These are phyloP conservation scores for Eurosta solidaginis DNA, from an alignment of 1,140 invertebrate species.

Conservation along the genomic window DNA sequence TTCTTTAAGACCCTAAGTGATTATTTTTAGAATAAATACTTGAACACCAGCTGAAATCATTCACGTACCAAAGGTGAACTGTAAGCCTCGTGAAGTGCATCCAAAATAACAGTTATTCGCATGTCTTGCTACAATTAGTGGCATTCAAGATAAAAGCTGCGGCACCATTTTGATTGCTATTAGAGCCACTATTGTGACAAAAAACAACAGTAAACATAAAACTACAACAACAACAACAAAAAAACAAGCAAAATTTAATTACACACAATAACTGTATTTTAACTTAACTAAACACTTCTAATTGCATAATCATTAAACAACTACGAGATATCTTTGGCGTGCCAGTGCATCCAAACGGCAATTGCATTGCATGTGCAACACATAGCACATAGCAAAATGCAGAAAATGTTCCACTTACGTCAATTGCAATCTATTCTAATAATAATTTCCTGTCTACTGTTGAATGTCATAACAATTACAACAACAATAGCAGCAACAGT, in stretches of 20 bases:
- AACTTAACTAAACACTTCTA: conserved; percentile 21
- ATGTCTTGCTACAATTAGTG: conserved; percentile 24
- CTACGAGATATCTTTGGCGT: background rate
- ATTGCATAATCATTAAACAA: conserved; percentile 24
- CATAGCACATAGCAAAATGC: conserved; percentile 35
- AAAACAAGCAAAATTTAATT: no score
- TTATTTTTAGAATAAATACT: no score
- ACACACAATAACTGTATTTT: background rate
- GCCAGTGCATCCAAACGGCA: background rate
- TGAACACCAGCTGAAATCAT: background rate
- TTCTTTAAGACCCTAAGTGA: no score
- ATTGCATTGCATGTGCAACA: conserved; percentile 16
- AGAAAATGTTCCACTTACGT: conserved; percentile 56
- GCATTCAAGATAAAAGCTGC: background rate
- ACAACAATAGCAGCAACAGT: background rate
- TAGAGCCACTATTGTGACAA: background rate
- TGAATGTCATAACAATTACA: conserved; percentile 25
- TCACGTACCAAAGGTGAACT: background rate
- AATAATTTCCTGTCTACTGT: conserved; percentile 50
- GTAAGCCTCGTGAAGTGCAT: background rate
- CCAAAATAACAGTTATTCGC: conserved; percentile 7
- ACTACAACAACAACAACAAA: background rate
- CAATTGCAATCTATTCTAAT: conserved; percentile 52
- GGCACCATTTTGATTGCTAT: background rate
- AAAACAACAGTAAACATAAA: background rate